Conservation (phyloP, 2,797 vertebrate genomes). For the Trematomus bernacchii region DNA sequence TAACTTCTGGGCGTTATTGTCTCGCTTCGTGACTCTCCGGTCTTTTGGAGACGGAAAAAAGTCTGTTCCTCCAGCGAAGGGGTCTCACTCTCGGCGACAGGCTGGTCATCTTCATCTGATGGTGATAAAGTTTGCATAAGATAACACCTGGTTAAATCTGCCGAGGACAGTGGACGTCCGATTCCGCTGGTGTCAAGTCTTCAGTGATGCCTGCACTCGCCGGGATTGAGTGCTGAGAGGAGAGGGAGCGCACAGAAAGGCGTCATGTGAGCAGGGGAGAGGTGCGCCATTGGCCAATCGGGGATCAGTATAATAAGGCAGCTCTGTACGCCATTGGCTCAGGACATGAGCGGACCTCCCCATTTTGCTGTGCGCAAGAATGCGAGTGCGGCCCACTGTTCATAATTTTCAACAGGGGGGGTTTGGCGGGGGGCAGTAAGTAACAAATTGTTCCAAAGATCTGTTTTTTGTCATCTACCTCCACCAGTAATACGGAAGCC, state of each 20-base stretch:
- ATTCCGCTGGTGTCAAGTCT: slow-evolving; percentile 87
- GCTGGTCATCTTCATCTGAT: slow-evolving; percentile 23
- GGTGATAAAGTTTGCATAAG: slow-evolving; percentile 41
- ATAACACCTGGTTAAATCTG: slow-evolving; percentile 47
- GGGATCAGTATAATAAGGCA: slow-evolving; percentile 83
- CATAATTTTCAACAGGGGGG: slow-evolving; percentile 68
- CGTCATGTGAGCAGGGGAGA: slow-evolving; percentile 88
- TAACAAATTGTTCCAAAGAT: slow-evolving; percentile 75
- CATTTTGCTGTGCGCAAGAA: slow-evolving; percentile 85
- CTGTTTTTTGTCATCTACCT: slow-evolving; percentile 50
- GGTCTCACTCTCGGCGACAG: slow-evolving; percentile 21
- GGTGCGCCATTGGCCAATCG: slow-evolving; percentile 85
- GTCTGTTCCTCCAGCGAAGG: slow-evolving; percentile 53
- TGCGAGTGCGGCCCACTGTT: slow-evolving; percentile 85
- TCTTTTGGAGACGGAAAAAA: slow-evolving; percentile 55
- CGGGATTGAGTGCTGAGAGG: slow-evolving; percentile 84
- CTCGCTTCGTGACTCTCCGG: slow-evolving; percentile 59
- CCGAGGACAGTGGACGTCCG: slow-evolving; percentile 67
- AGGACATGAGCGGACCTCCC: slow-evolving; percentile 86
- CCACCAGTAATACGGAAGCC: slow-evolving; percentile 27
- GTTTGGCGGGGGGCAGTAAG: slow-evolving; percentile 24
- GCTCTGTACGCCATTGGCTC: slow-evolving; percentile 88
- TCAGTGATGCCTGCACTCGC: slow-evolving; percentile 89
- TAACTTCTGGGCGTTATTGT: slow-evolving; percentile 78
- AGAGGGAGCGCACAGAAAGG: slow-evolving; percentile 85